phyloP scores from a whole-genome alignment of 2,113 vertebrate genomes.

The Nesogale talazaci region DNA sequence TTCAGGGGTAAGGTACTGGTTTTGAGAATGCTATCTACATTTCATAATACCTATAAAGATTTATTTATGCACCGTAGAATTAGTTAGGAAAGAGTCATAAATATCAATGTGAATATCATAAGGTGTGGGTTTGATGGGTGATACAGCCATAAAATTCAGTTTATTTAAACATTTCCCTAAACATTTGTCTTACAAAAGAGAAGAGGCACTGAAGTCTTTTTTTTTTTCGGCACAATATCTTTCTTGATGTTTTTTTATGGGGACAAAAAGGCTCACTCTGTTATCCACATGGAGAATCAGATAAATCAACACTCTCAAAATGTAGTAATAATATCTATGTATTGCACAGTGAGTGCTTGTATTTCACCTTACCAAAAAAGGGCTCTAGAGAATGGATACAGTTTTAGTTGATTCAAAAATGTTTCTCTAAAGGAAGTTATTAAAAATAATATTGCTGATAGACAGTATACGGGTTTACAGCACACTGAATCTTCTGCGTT shows the following conservation, averaged over 20 bases:
- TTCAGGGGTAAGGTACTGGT: slow-evolving; percentile 36
- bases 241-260: slow-evolving; percentile 45
- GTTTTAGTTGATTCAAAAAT: slow-evolving; percentile 46
- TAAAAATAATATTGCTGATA: slow-evolving; percentile 51
- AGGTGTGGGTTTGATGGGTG: slow-evolving; percentile 35
- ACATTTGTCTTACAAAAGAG: slow-evolving; percentile 55
- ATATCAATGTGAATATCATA: slow-evolving; percentile 33
- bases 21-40: slow-evolving; percentile 53
- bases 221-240: slow-evolving; percentile 9
- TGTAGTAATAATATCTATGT: slow-evolving; percentile 24
- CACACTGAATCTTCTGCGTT: not conserved
- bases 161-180: not conserved
- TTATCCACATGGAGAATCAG: slow-evolving; percentile 52
- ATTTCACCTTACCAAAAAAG: slow-evolving; percentile 67
- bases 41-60: slow-evolving; percentile 56
- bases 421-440: slow-evolving; percentile 50
- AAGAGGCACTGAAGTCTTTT: slow-evolving; percentile 21
- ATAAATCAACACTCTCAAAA: slow-evolving; percentile 63
- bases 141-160: slow-evolving; percentile 46
- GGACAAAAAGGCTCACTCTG: not conserved
- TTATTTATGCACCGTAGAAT: slow-evolving; percentile 47
- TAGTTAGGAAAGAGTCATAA: slow-evolving; percentile 55
- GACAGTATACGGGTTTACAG: slow-evolving; percentile 4
- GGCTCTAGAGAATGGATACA: not conserved
- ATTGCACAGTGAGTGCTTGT: not conserved